Evolutionary conservation across 2,888 invertebrate genomes (phyloP), one percentile per base, ranked within the genome.

Genomic region (Mycalesis mineus): DNA sequence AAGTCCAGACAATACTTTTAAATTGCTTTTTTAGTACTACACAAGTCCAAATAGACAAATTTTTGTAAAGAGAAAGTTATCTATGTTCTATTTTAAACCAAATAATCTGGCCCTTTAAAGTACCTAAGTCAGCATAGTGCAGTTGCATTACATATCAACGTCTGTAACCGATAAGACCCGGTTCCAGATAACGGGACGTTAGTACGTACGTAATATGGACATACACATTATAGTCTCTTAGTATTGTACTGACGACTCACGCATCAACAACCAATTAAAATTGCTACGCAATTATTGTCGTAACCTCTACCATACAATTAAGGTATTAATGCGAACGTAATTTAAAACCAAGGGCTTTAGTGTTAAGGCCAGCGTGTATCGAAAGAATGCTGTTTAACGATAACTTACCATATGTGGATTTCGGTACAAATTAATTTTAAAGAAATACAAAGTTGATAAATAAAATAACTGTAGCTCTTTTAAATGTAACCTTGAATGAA

Each of bases 351-450:
- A 51, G 40, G 33, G 40, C 45, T 54, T 37, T 15, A 70, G 68
- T 77, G 72, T 77, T 70, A 77, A 60, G 77, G 79, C 71, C 78
- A 71, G 62, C 67, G 60, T 51, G 64, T 78, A 71, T 74, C 68
- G 70, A 69, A 78, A 78, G 71, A 69, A 65, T 68, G 65, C 62
- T 60, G 68, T 77, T 74, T 77, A 68, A 74, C 74, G 53, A 54
- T 44, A 52, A 31, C 29, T 31, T 51, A 55, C 41, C 22, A 13
- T 50, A 29, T 13, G 15, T 29, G 29, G 39, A n/a, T 40, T 31
- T 31, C 14, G 14, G 33, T 31, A 15, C 15, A 15, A 29, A 44
- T 29, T 14, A 15, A 47, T 47, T 15, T 47, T 33, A 31, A 14
- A 8, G 31, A 31, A 45, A 13, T 45, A 31, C 31, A 45, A 45